Conservation (phyloP, 2,797 vertebrate genomes). For the Bradypodion ventrale region DNA sequence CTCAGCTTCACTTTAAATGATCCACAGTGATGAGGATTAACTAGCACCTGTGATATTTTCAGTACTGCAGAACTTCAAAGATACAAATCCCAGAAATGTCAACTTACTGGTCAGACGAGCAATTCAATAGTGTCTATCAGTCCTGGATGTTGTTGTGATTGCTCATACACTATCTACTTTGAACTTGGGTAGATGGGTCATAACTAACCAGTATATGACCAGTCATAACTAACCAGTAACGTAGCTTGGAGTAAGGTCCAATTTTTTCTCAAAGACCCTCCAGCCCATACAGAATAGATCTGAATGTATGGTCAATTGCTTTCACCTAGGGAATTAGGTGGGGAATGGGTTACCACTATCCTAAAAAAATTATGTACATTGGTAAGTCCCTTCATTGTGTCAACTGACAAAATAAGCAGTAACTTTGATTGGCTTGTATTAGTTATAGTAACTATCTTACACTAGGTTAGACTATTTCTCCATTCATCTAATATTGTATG, state of each 20-base stretch:
- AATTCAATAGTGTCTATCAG: background rate
- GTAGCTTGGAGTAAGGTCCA: too few species aligned
- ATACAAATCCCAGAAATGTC: background rate
- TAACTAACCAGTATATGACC: too few species aligned
- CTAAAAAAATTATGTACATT: background rate
- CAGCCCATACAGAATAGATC: too few species aligned
- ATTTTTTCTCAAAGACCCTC: too few species aligned
- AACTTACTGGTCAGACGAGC: background rate
- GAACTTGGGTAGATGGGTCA: background rate
- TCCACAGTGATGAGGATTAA: conserved; percentile 37
- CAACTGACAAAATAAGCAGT: background rate
- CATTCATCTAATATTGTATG: background rate
- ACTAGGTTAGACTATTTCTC: background rate
- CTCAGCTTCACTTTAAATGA: conserved; percentile 38
- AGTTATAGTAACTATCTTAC: background rate
- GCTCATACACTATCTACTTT: background rate
- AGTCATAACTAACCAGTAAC: background rate
- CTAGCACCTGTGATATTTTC: background rate
- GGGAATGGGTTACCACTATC: background rate
- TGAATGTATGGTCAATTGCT: too few species aligned
- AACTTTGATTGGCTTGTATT: background rate
- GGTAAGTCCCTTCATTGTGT: background rate
- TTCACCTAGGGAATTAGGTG: too few species aligned
- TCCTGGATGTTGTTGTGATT: background rate
- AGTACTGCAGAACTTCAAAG: conserved; percentile 5